Evolutionary conservation across 1,140 invertebrate species (phyloP).

Genomic region (Meteorus sp.): DNA sequence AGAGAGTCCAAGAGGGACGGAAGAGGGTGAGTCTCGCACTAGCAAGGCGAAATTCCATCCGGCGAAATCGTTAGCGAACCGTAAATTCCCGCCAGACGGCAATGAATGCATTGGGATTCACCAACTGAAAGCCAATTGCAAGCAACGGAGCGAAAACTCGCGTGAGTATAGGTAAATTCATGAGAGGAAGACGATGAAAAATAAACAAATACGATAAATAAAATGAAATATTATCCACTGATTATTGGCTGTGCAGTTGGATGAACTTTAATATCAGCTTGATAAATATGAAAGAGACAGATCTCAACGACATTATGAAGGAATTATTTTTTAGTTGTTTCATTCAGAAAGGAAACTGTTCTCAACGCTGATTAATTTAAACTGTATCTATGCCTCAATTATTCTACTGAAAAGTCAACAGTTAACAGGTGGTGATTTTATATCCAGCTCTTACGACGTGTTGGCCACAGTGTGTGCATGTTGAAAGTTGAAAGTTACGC

Average conservation of each 20-base stretch:
- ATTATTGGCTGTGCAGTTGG: too few relatives aligned
- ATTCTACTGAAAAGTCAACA: neutral
- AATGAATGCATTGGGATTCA: slow-evolving; percentile 20
- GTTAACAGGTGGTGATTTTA: slow-evolving; percentile 10
- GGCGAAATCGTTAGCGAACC: slow-evolving; percentile 22
- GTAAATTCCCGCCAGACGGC: slow-evolving; percentile 20
- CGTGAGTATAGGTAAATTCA: slow-evolving; percentile 10
- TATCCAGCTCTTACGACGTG: neutral
- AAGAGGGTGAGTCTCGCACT: neutral
- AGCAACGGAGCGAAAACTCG: slow-evolving; percentile 8
- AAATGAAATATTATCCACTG: too few relatives aligned
- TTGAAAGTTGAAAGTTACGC: neutral
- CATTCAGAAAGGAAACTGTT: too few relatives aligned
- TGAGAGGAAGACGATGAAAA: slow-evolving; percentile 2
- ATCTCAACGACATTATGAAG: too few relatives aligned
- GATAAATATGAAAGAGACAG: too few relatives aligned
- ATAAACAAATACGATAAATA: neutral
- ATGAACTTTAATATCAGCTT: too few relatives aligned
- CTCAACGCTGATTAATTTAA: too few relatives aligned
- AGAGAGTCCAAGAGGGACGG: too few relatives aligned
- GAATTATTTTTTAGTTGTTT: too few relatives aligned
- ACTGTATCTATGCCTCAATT: neutral
- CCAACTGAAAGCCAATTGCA: slow-evolving; percentile 24
- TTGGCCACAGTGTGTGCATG: neutral
- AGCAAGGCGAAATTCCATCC: slow-evolving; percentile 13